Conservation (phyloP, 1,140 invertebrate genomes). For the Penaeus vannamei region DNA sequence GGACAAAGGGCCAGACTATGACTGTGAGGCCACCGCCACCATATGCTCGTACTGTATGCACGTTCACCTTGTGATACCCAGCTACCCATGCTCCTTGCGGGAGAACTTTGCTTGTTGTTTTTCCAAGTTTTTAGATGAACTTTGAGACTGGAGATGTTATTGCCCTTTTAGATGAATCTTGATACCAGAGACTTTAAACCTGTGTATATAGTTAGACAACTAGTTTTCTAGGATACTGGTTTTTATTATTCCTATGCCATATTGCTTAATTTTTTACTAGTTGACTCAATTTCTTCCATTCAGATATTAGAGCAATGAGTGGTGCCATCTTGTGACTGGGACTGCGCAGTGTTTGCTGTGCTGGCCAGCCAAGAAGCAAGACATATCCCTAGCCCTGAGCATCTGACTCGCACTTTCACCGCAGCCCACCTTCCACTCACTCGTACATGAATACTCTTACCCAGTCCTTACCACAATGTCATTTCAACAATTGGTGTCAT, state of each 20-base stretch:
- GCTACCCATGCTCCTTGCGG: conserved; percentile 40
- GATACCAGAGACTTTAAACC: conserved; percentile 65
- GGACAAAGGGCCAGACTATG: conserved; percentile 44
- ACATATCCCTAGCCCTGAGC: conserved; percentile 60
- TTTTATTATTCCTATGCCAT: conserved; percentile 66
- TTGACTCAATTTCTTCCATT: conserved; percentile 66
- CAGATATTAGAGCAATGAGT: conserved; percentile 63
- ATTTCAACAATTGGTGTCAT: too few relatives aligned
- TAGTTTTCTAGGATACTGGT: conserved; percentile 66
- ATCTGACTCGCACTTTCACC: conserved; percentile 44
- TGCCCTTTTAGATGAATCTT: conserved; percentile 63
- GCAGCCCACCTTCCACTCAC: conserved; percentile 37
- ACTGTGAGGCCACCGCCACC: conserved; percentile 33
- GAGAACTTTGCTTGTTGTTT: conserved; percentile 64
- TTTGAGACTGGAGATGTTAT: conserved; percentile 65
- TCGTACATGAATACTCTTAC: conserved; percentile 34
- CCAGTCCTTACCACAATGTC: conserved; percentile 43
- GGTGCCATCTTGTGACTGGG: conserved; percentile 63
- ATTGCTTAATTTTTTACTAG: conserved; percentile 65
- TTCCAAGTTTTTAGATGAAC: conserved; percentile 66
- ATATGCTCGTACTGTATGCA: conserved; percentile 46
- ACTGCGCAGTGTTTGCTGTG: conserved; percentile 56
- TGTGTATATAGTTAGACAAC: conserved; percentile 66
- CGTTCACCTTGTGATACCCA: conserved; percentile 63
- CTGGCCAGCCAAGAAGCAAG: conserved; percentile 60